Percentiles rank a stretch among this genome's conserved stretches.
Conservation (phyloP, 2,113 vertebrate genomes). For the Dromiciops gliroides region DNA sequence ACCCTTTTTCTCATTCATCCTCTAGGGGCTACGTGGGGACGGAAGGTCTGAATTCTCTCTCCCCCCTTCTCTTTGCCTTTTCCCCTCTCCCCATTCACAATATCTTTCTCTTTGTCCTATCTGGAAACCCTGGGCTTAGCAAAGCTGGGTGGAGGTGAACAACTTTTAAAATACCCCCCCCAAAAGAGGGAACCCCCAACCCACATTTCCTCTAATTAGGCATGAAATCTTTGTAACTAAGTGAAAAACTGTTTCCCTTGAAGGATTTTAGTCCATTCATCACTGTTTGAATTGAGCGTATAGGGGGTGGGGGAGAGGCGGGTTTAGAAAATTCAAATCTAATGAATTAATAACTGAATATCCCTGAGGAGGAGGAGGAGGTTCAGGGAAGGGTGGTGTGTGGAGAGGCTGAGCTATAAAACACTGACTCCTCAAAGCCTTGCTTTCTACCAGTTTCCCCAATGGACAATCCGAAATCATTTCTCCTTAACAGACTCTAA, state of each 20-base stretch:
- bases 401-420: conserved; percentile 34
- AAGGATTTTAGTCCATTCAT: conserved; percentile 84
- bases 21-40: not conserved
- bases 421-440: conserved; percentile 66
- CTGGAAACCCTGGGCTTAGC: conserved; percentile 63
- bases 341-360: conserved; percentile 80
- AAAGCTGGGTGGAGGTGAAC: conserved; percentile 80
- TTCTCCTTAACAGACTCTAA: conserved; percentile 82
- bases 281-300: conserved; percentile 80
- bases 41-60: conserved; percentile 7
- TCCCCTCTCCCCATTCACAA: not conserved
- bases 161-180: conserved; percentile 79
- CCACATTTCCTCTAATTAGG: conserved; percentile 86
- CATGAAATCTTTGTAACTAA: conserved; percentile 88
- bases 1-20: conserved; percentile 15
- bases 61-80: not conserved
- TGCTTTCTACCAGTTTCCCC: conserved; percentile 51
- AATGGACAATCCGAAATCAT: conserved; percentile 73
- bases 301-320: conserved; percentile 36
- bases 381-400: not conserved
- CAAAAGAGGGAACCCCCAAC: conserved; percentile 28
- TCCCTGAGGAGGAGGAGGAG: conserved; percentile 56
- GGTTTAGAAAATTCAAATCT: conserved; percentile 64
- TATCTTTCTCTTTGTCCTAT: conserved; percentile 39
- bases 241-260: conserved; percentile 87